Percentiles rank a stretch among this genome's conserved stretches.
phyloP scores from a whole-genome alignment of 2,113 vertebrate genomes.

The Percopsis transmontana region DNA sequence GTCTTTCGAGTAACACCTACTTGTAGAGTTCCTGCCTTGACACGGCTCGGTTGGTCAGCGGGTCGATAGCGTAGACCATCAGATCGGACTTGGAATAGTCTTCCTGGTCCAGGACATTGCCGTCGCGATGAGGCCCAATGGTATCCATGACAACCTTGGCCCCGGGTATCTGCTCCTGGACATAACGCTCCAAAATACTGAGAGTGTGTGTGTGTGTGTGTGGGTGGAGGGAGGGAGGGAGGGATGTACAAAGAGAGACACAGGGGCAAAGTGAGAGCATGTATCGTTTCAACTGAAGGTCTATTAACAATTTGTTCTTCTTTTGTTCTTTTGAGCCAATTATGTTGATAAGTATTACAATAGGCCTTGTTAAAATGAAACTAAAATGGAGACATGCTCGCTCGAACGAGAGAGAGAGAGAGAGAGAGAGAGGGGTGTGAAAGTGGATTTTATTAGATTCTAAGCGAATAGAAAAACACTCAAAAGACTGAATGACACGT shows the following conservation, averaged over 20 bases:
- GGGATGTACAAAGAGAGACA: neutral
- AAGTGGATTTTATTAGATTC: neutral
- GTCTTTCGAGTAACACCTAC: slow-evolving; percentile 77
- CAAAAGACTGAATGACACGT: slow-evolving; percentile 1
- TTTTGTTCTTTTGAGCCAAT: too few species aligned
- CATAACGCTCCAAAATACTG: slow-evolving; percentile 93
- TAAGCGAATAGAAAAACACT: neutral
- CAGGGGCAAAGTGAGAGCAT: neutral
- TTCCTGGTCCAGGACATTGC: slow-evolving; percentile 89
- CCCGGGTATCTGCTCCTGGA: slow-evolving; percentile 95
- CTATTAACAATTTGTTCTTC: neutral
- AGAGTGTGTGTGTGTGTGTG: neutral
- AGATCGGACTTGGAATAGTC: slow-evolving; percentile 95
- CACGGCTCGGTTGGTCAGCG: slow-evolving; percentile 93
- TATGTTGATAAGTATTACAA: too few species aligned
- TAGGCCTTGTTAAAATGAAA: too few species aligned
- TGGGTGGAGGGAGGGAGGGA: neutral
- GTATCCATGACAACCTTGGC: slow-evolving; percentile 94
- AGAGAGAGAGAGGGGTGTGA: neutral
- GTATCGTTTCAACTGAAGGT: neutral
- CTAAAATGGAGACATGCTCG: too few species aligned
- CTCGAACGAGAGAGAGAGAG: neutral
- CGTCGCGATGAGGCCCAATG: slow-evolving; percentile 87
- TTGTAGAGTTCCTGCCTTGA: slow-evolving; percentile 93
- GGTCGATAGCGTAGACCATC: slow-evolving; percentile 96